Conservation (phyloP, 2,888 invertebrate genomes). For the Leucoma salicis region DNA sequence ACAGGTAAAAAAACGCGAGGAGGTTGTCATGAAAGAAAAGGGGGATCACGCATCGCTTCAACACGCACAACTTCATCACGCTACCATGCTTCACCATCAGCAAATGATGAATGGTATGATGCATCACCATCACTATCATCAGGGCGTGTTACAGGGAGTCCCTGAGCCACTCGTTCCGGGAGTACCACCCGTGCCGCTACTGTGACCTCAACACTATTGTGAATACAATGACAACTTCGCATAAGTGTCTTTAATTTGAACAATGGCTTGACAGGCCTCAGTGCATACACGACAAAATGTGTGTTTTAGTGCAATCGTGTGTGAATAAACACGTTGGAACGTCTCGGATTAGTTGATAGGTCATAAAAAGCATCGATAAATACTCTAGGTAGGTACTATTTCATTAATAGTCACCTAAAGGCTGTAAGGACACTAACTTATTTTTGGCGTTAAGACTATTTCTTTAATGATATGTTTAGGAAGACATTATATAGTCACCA, state of each 20-base stretch:
- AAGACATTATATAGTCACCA: conserved; percentile 6
- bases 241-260: conserved; percentile 27
- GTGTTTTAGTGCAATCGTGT: conserved; percentile 70
- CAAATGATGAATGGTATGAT: conserved; percentile 81
- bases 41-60: conserved; percentile 76
- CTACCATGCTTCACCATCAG: conserved; percentile 78
- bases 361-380: conserved; percentile 31
- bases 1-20: conserved; percentile 91
- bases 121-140: conserved; percentile 78
- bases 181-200: conserved; percentile 72
- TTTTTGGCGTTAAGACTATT: conserved; percentile 39
- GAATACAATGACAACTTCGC: conserved; percentile 52
- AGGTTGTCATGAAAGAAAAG: conserved; percentile 84
- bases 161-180: conserved; percentile 75
- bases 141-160: conserved; percentile 75
- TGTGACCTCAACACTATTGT: conserved; percentile 73
- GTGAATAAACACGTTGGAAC: too few relatives aligned
- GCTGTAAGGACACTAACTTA: conserved; percentile 41
- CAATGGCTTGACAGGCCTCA: conserved; percentile 19
- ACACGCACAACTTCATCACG: conserved; percentile 77
- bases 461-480: conserved; percentile 30
- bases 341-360: conserved; percentile 18
- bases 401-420: conserved; percentile 34
- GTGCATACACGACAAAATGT: conserved; percentile 42
- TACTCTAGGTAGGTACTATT: conserved; percentile 48